Conservation (phyloP, 2,888 invertebrate species). For the Choristoneura rosaceana region DNA sequence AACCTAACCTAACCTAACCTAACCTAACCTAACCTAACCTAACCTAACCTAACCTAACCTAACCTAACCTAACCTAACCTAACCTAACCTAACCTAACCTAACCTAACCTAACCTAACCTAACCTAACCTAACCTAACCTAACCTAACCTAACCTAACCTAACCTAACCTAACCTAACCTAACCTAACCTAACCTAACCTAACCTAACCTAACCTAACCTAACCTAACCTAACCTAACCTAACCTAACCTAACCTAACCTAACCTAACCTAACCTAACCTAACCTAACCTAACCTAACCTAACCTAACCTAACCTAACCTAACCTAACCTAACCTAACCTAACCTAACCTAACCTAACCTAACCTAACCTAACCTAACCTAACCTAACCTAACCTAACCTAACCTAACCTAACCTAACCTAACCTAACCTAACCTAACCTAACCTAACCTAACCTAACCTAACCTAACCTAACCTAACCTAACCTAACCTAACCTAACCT, state of each 20-base stretch:
- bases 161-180: conserved; percentile 46
- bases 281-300: conserved; percentile 51
- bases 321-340: conserved; percentile 42
- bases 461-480: conserved; percentile 50
- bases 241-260: conserved; percentile 48
- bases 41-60: conserved; percentile 11
- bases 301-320: conserved; percentile 47
- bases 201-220: conserved; percentile 44
- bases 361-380: conserved; percentile 49
- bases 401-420: conserved; percentile 49
- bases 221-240: conserved; percentile 48
- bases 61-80: conserved; percentile 28
- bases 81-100: conserved; percentile 40
- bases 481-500: conserved; percentile 46
- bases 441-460: conserved; percentile 48
- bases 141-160: conserved; percentile 38
- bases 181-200: conserved; percentile 45
- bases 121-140: conserved; percentile 17
- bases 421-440: conserved; percentile 47
- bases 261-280: conserved; percentile 49
- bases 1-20: conserved; percentile 13
- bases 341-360: conserved; percentile 48
- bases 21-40: conserved; percentile 11
- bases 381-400: conserved; percentile 50
- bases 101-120: conserved; percentile 38